Evolutionary conservation across 2,113 vertebrate species (phyloP).

Genomic region (Panthera tigris): DNA sequence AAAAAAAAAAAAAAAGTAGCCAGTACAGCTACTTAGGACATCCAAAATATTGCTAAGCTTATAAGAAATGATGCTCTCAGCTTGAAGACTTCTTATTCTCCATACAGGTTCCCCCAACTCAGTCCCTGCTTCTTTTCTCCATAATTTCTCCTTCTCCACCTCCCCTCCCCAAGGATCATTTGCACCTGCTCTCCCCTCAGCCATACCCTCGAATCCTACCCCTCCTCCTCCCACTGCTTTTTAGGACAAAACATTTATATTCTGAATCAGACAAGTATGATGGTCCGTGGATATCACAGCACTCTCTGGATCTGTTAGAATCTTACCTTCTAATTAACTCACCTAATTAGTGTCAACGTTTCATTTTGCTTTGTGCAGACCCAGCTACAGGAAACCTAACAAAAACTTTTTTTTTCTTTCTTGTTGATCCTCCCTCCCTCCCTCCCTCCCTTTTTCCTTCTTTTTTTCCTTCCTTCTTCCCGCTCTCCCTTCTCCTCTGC

Average conservation of each 20-base stretch:
- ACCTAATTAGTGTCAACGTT: background rate
- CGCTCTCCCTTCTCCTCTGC: background rate
- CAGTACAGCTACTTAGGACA: background rate
- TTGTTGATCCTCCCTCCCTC: background rate
- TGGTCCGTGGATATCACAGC: background rate
- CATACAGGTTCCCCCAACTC: background rate
- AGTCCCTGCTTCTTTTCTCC: background rate
- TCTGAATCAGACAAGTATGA: background rate
- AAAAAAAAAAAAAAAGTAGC: background rate
- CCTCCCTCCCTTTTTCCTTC: background rate
- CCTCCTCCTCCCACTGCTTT: background rate
- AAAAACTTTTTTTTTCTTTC: background rate
- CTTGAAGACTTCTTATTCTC: background rate
- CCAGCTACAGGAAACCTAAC: background rate
- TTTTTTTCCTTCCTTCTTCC: no score
- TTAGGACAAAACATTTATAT: background rate
- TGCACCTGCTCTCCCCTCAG: background rate
- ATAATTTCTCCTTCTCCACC: background rate
- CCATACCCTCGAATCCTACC: background rate
- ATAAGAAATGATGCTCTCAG: background rate
- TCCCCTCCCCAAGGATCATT: background rate
- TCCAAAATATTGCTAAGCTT: background rate
- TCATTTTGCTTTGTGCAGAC: background rate
- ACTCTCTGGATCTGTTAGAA: background rate
- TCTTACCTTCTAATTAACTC: background rate